Conservation (phyloP, 2,888 invertebrate genomes). For the Metallyticus violacea region DNA sequence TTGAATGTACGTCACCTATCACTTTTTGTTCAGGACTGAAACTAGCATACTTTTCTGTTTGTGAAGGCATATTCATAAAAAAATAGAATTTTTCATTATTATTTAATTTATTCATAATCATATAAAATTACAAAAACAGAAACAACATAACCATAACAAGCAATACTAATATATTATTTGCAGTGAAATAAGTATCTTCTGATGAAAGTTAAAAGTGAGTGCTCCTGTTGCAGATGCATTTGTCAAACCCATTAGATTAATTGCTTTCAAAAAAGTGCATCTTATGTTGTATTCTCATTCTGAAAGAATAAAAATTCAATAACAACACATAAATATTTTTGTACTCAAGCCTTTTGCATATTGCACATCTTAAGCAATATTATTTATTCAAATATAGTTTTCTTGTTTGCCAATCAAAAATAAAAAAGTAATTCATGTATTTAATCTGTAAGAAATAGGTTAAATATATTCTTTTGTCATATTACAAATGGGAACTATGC, state of each 20-base stretch:
- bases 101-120: background rate
- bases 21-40: background rate
- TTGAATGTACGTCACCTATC: too few relatives aligned
- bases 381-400: too few relatives aligned
- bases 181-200: background rate
- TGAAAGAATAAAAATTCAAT: slow-evolving; percentile 5
- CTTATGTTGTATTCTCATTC: slow-evolving; percentile 8
- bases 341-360: too few relatives aligned
- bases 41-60: background rate
- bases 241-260: background rate
- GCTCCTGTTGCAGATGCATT: background rate
- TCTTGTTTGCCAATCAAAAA: background rate
- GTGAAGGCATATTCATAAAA: background rate
- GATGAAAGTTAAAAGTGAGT: background rate
- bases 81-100: background rate
- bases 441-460: background rate
- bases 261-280: slow-evolving; percentile 10
- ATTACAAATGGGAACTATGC: background rate
- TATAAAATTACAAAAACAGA: background rate
- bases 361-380: too few relatives aligned
- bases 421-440: background rate
- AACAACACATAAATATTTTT: too few relatives aligned
- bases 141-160: background rate
- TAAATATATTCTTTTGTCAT: background rate
- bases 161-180: background rate